A percentile compares a stretch with the other conserved stretches of the same genome.
These are phyloP conservation scores for Genyomyrus donnyi DNA, from an alignment of 2,113 vertebrate genomes.

Conservation along the genomic window DNA sequence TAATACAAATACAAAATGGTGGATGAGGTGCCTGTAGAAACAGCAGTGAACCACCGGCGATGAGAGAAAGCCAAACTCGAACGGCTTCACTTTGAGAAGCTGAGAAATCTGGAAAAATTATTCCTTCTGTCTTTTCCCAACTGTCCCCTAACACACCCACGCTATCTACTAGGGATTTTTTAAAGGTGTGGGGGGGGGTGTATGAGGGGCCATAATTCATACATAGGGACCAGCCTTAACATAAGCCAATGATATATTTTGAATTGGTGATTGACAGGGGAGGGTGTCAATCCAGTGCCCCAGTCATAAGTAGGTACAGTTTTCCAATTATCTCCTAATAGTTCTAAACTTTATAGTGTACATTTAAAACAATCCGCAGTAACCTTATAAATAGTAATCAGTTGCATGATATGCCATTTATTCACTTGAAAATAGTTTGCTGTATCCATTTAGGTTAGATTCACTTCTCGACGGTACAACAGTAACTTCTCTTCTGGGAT, in stretches of 20 bases:
- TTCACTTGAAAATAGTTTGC: not conserved
- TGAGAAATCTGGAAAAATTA: not conserved
- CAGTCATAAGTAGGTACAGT: not conserved
- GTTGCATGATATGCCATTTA: not conserved
- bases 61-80: not conserved
- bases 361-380: not conserved
- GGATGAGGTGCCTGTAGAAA: not conserved
- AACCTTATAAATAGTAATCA: not conserved
- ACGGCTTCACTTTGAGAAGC: not conserved
- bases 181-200: not conserved
- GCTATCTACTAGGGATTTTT: not conserved
- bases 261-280: not conserved
- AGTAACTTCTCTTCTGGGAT: not conserved
- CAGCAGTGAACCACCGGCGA: not conserved
- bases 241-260: not conserved
- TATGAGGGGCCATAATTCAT: not conserved
- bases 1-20: not conserved
- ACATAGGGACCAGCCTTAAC: not conserved
- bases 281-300: not conserved
- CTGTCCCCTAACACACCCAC: not conserved
- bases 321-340: not conserved
- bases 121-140: constrained; percentile 1
- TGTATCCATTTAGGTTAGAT: not conserved
- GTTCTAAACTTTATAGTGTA: not conserved
- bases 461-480: not conserved